Evolutionary conservation across 2,797 vertebrate species (phyloP).

Genomic region (Gambusia yucatana): DNA sequence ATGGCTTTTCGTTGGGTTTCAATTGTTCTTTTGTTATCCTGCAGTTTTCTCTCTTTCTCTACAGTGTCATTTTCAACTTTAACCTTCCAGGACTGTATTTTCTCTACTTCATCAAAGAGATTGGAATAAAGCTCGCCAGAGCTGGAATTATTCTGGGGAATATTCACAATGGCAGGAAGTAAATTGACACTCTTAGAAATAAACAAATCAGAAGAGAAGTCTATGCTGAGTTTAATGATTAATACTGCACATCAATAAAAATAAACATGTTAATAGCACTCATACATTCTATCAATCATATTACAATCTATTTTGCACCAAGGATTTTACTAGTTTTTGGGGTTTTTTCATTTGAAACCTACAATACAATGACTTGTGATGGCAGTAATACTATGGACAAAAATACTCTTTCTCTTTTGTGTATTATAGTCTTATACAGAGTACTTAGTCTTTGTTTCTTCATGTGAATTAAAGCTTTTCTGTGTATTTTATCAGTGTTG

Average conservation of each 20-base stretch:
- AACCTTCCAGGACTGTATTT: slow-evolving; percentile 92
- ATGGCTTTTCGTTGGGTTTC: slow-evolving; percentile 92
- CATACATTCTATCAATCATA: background rate
- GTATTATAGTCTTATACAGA: background rate
- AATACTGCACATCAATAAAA: slow-evolving; percentile 27
- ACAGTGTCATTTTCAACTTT: slow-evolving; percentile 83
- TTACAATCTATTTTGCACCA: background rate
- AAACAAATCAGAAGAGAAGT: background rate
- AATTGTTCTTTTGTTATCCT: slow-evolving; percentile 89
- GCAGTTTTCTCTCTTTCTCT: slow-evolving; percentile 87
- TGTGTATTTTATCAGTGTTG: background rate
- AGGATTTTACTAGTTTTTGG: background rate
- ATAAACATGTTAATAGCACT: background rate
- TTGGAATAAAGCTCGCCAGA: slow-evolving; percentile 87
- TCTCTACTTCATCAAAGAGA: slow-evolving; percentile 92
- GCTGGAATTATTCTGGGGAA: slow-evolving; percentile 77
- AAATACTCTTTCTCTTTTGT: background rate
- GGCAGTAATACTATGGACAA: background rate
- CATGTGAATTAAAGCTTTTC: background rate
- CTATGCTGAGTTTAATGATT: slow-evolving; percentile 23
- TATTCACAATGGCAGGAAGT: slow-evolving; percentile 34
- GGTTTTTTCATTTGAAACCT: background rate
- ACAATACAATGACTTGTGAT: background rate
- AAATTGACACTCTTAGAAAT: slow-evolving; percentile 14
- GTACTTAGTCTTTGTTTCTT: background rate